Evolutionary conservation across 2,797 vertebrate genomes (phyloP).

Genomic region (Knipowitschia caucasica): DNA sequence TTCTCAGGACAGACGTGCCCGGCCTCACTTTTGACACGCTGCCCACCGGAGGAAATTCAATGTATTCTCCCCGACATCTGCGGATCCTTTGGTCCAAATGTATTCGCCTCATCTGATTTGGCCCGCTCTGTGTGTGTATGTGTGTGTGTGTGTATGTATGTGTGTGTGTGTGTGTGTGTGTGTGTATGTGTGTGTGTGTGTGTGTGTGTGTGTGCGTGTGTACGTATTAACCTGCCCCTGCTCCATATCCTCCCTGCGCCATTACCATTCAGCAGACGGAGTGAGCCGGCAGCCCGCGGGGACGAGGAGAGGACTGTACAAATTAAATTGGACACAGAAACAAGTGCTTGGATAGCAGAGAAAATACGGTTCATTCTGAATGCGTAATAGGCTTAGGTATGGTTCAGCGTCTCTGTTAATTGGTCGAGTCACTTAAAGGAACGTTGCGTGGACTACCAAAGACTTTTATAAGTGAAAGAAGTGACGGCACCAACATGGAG

Average conservation of each 20-base stretch:
- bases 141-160: no score
- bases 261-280: slow-evolving; percentile 52
- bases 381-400: slow-evolving; percentile 14
- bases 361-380: slow-evolving; percentile 27
- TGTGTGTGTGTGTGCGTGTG: no score
- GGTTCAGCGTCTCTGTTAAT: slow-evolving; percentile 19
- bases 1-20: slow-evolving; percentile 23
- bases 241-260: slow-evolving; percentile 15
- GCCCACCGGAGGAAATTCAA: slow-evolving; percentile 50
- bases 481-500: background rate
- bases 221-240: slow-evolving; percentile 34
- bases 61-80: slow-evolving; percentile 47
- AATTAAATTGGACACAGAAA: slow-evolving; percentile 54
- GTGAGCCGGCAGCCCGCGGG: slow-evolving; percentile 28
- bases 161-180: no score
- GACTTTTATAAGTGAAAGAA: background rate
- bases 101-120: slow-evolving; percentile 40
- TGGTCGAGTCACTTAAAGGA: slow-evolving; percentile 12
- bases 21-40: slow-evolving; percentile 50
- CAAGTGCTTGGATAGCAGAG: slow-evolving; percentile 28
- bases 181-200: no score
- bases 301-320: slow-evolving; percentile 35
- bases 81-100: slow-evolving; percentile 26
- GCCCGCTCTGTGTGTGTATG: slow-evolving; percentile 17
- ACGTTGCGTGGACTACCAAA: background rate